These are phyloP conservation scores for Drosophila santomea DNA, from an alignment of 1,140 invertebrate species.

Conservation along the genomic window DNA sequence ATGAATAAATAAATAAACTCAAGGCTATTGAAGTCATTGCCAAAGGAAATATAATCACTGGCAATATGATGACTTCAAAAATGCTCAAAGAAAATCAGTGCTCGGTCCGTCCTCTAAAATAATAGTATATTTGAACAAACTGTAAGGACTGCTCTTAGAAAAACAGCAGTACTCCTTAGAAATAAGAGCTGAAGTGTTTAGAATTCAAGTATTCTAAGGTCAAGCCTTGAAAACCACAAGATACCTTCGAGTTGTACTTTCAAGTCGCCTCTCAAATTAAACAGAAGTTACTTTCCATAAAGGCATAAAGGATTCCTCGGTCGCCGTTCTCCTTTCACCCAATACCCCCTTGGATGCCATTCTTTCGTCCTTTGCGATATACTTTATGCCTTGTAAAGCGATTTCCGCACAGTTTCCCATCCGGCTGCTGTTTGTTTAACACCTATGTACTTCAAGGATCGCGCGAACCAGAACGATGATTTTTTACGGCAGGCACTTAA, in stretches of 20 bases:
- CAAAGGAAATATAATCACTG: neutral
- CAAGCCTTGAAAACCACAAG: slow-evolving; percentile 28
- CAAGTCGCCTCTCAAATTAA: slow-evolving; percentile 37
- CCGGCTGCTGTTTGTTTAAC: slow-evolving; percentile 59
- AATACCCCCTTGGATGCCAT: slow-evolving; percentile 26
- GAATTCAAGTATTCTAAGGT: slow-evolving; percentile 12
- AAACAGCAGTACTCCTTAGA: slow-evolving; percentile 6
- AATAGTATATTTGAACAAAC: neutral
- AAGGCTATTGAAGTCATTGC: neutral
- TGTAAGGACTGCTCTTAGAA: slow-evolving; percentile 1
- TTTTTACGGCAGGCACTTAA: slow-evolving; percentile 47
- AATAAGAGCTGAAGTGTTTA: slow-evolving; percentile 17
- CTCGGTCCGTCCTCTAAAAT: slow-evolving; percentile 3
- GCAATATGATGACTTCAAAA: neutral
- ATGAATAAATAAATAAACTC: neutral
- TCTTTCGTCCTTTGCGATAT: neutral
- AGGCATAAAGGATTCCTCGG: slow-evolving; percentile 29
- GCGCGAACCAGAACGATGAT: slow-evolving; percentile 36
- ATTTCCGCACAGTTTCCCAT: slow-evolving; percentile 51
- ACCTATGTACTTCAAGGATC: slow-evolving; percentile 35
- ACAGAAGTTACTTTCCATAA: slow-evolving; percentile 40
- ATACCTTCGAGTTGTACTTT: slow-evolving; percentile 21
- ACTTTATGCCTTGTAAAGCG: neutral
- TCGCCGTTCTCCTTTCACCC: slow-evolving; percentile 7
- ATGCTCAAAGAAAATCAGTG: neutral